Evolutionary conservation across 2,113 vertebrate genomes (phyloP), one percentile per base, ranked within the genome.

Genomic region (Sinocyclocheilus maitianheensis): DNA sequence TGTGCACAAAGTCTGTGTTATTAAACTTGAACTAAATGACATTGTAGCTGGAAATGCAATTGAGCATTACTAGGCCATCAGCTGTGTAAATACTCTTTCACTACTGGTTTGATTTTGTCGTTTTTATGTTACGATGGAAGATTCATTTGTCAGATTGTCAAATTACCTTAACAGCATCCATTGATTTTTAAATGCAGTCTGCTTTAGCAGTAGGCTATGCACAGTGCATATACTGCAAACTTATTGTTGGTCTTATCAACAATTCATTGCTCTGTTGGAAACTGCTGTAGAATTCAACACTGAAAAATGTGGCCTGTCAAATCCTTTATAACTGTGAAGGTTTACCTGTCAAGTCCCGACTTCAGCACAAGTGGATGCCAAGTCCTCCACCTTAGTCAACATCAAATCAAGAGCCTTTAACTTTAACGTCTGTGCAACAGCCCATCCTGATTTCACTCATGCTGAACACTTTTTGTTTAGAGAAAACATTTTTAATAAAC

Each of bases 401-500:
- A 65, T 1, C 14, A 20, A 71, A 37, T 20, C 16, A 37, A 34
- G 26, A 67, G 63, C 13, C 13, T 30, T 67, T 2, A 16, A 67
- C 12, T 67, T 65, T 30, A 46, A 40, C 43, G 9, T 46, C 43
- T 46, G 40, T 10, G 43, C 43, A 46, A 43, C 40, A 46, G 53
- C 16, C 16, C 30, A 37, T 11, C 8, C 30, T 5, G 10, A 72
- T 72, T 72, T 43, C 18, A 22, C 20, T 72, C 69, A 72, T 12
- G 67, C 34, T 0, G 7, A 24, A 77, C 48, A 30, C 30, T 58
- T 58, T 40, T 40, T 58, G 26, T 78, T 55, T 78, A 60, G 9
- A 58, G 51, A 78, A 78, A 60, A 58, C 77, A 78, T 37, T 48
- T 78, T 78, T 78, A 78, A 58, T 78, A 37, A 60, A 13, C 30